phyloP scores from a whole-genome alignment of 2,888 invertebrate genomes.

The Drosophila anceps region DNA sequence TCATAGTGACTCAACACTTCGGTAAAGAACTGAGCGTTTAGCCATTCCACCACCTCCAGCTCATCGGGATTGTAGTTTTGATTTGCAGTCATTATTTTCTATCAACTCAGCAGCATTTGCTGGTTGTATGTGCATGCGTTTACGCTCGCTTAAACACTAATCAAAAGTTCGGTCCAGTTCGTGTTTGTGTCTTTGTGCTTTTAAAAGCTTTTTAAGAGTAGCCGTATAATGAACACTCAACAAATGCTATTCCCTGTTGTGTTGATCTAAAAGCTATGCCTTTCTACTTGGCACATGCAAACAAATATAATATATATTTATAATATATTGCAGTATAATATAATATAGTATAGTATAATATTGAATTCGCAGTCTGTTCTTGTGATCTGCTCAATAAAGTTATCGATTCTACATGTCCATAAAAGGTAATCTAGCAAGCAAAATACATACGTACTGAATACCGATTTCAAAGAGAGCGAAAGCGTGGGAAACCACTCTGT shows the following conservation, averaged over 20 bases:
- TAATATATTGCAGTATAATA: not conserved
- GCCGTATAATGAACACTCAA: not conserved
- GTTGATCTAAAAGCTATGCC: not conserved
- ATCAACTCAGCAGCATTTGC: not conserved
- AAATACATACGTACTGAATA: not conserved
- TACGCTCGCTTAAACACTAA: not conserved
- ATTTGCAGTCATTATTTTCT: conserved; percentile 12
- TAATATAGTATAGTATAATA: too few relatives aligned
- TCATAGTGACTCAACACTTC: conserved; percentile 45
- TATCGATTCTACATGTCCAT: not conserved
- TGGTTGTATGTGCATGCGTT: not conserved
- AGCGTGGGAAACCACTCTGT: not conserved
- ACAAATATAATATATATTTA: not conserved
- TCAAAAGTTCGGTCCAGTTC: not conserved
- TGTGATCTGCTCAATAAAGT: too few relatives aligned
- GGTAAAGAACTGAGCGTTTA: conserved; percentile 54
- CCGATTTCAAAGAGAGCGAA: not conserved
- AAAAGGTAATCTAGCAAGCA: not conserved
- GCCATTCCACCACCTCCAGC: conserved; percentile 62
- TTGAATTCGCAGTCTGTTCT: not conserved
- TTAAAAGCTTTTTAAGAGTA: not conserved
- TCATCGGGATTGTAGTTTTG: conserved; percentile 59
- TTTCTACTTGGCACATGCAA: too few relatives aligned
- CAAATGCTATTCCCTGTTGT: not conserved
- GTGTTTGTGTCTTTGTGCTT: not conserved